Conservation (phyloP, 2,888 invertebrate species). For the Cephus spinipes region DNA sequence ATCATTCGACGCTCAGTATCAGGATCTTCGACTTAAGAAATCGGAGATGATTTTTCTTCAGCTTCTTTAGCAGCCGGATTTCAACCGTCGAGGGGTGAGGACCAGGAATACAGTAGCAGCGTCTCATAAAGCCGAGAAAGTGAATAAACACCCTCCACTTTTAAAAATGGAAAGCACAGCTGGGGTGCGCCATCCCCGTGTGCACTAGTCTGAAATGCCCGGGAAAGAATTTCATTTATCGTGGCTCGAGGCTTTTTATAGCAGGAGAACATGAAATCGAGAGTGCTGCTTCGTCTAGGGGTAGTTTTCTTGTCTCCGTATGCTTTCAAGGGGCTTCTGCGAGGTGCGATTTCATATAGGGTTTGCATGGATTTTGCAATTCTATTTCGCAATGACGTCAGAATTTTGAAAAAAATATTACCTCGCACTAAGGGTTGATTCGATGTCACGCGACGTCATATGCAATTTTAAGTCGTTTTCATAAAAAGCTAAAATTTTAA, state of each 20-base stretch:
- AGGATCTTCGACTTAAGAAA: neutral
- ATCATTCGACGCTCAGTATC: neutral
- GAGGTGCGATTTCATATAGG: neutral
- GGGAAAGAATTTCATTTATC: constrained; percentile 1
- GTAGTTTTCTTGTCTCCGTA: neutral
- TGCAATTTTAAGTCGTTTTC: neutral
- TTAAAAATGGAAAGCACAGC: neutral
- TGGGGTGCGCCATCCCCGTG: neutral
- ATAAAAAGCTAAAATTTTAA: neutral
- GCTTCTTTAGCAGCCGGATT: neutral
- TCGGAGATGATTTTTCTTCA: neutral
- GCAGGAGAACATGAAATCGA: constrained; percentile 13
- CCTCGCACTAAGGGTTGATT: neutral
- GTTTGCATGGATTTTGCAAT: neutral
- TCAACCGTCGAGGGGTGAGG: constrained; percentile 38
- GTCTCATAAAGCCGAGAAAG: constrained; percentile 40
- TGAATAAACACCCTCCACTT: constrained; percentile 15
- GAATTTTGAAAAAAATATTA: neutral
- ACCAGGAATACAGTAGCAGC: constrained; percentile 47
- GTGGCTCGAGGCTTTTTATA: constrained; percentile 21
- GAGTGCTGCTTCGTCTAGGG: neutral
- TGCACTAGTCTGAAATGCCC: neutral
- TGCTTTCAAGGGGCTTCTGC: neutral
- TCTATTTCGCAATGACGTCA: neutral
- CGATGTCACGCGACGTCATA: neutral